Conservation (phyloP, 2,113 vertebrate species). For the Laticauda laticaudata region DNA sequence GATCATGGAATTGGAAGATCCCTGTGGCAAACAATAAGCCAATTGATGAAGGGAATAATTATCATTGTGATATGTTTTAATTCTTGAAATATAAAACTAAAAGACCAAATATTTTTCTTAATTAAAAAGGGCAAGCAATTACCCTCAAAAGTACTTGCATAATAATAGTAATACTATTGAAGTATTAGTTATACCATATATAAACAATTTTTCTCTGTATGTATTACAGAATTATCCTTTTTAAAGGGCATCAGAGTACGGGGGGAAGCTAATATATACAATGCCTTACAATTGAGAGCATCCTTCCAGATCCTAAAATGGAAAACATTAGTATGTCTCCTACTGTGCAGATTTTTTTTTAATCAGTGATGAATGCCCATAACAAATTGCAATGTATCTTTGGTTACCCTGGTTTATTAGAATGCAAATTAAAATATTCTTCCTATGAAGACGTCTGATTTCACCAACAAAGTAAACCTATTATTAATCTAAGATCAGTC, state of each 20-base stretch:
- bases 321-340: background rate
- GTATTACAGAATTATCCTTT: background rate
- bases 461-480: background rate
- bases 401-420: background rate
- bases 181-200: background rate
- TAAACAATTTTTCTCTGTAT: background rate
- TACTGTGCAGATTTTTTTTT: background rate
- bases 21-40: background rate
- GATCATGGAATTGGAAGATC: background rate
- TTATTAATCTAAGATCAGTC: background rate
- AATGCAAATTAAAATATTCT: slow-evolving; percentile 4
- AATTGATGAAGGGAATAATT: background rate
- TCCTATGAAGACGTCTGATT: background rate
- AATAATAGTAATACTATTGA: background rate
- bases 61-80: background rate
- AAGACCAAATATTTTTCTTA: background rate
- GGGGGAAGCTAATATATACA: background rate
- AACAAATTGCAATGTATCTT: background rate
- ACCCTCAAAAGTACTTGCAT: background rate
- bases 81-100: background rate
- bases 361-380: background rate
- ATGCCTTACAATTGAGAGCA: background rate
- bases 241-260: background rate
- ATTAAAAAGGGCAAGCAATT: background rate
- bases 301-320: background rate